Base-by-base conservation (phyloP, 1,140 invertebrate genomes). In the Drosophila novamexicana region DNA sequence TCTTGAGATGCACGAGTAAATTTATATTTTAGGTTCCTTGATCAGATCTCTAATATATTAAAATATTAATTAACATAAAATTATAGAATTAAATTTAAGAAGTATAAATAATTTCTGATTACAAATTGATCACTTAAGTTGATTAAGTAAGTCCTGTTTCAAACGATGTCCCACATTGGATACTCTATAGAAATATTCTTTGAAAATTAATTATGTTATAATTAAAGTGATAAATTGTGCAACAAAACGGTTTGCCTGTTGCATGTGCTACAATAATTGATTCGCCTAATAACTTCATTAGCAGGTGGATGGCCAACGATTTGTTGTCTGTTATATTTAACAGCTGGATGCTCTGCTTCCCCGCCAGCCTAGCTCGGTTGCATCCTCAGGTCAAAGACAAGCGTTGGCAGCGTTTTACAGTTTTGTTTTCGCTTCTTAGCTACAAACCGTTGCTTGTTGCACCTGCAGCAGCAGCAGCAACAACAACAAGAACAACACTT, bases 221-320 rank as follows among this genome's bases (percentile, higher is more conserved):
- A 32, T 58, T 16, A 53, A 6, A 36, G 10, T 53, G 50, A 52
- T 63, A 56, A 47, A 64, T 61, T 61, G 34, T 37, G 45, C 37
- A 39, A 57, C 22, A 63, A 53, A 69, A 50, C 29, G 22, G 47
- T 8, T 36, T 37, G 57, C 66, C 64, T 56, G 61, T 49, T 64
- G 62, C 74, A 70, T 50, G 58, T 42, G 49, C 47, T 9, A 61
- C 61, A 83, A 65, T 54, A 50, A 34, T 47, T 83, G 76, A 86
- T 81, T 68, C 74, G 83, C 53, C 77, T 88, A 88, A 88, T 88
- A 88, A 88, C 83, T 88, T 89, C 80, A 88, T 88, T 78, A 75
- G 75, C 75, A 83, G 22, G 82, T 83, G 73, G n/a, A 42, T 29
- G 49, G 67, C 34, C 12, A 71, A 56, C 76, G 79, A 79, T 83